These are phyloP conservation scores for Dendrolimus kikuchii DNA, from an alignment of 1,140 invertebrate genomes.

Conservation along the genomic window DNA sequence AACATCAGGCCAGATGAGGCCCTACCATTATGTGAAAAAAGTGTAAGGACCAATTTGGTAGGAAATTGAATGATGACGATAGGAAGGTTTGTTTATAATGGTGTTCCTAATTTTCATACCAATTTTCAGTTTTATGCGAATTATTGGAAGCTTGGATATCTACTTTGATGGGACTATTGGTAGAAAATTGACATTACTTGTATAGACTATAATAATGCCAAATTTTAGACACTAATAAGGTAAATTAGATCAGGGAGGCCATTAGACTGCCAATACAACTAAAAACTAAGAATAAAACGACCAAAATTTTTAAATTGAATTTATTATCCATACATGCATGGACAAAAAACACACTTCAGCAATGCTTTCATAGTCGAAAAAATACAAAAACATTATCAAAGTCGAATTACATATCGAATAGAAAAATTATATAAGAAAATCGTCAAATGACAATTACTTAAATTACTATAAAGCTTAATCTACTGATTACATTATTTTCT, in stretches of 20 bases:
- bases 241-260: neutral
- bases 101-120: too few relatives aligned
- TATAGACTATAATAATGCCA: too few relatives aligned
- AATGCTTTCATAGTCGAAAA: constrained; percentile 50
- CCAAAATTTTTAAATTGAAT: constrained; percentile 42
- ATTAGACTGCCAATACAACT: neutral
- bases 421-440: constrained; percentile 60
- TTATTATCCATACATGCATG: constrained; percentile 66
- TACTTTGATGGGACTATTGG: too few relatives aligned
- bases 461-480: constrained; percentile 50
- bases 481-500: constrained; percentile 47
- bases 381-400: constrained; percentile 62
- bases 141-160: too few relatives aligned
- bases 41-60: too few relatives aligned
- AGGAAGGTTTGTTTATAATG: too few relatives aligned
- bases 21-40: too few relatives aligned
- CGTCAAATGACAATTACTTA: constrained; percentile 50
- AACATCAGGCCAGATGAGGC: too few relatives aligned
- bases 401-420: constrained; percentile 54
- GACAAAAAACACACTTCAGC: constrained; percentile 55
- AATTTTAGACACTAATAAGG: too few relatives aligned
- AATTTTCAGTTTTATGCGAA: too few relatives aligned
- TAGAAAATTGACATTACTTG: too few relatives aligned
- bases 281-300: constrained; percentile 20
- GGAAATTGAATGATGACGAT: too few relatives aligned